Evolutionary conservation across 2,113 vertebrate genomes (phyloP).

Genomic region (Ictalurus punctatus): DNA sequence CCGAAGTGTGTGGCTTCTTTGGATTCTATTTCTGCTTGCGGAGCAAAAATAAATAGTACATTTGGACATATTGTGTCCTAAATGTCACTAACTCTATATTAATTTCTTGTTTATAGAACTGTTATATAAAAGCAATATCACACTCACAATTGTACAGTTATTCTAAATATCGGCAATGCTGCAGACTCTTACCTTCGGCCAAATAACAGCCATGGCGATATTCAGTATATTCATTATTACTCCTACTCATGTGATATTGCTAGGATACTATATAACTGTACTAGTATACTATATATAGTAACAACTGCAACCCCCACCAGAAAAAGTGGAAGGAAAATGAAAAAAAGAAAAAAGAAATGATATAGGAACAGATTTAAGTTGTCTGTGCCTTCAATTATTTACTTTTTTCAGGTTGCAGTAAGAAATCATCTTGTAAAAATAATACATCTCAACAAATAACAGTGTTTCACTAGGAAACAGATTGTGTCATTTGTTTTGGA

Average conservation of each 20-base stretch:
- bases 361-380: neutral
- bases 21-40: neutral
- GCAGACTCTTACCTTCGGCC: neutral
- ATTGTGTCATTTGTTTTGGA: constrained; percentile 22
- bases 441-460: constrained; percentile 2
- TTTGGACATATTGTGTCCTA: neutral
- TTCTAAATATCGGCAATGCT: neutral
- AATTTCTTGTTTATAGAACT: neutral
- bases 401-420: neutral
- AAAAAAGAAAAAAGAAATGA: neutral
- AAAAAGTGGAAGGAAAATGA: neutral
- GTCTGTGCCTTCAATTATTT: neutral
- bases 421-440: constrained; percentile 7
- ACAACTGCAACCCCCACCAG: neutral
- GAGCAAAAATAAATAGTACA: neutral
- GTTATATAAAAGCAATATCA: neutral
- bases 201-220: neutral
- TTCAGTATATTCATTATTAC: neutral
- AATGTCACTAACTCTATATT: neutral
- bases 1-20: neutral
- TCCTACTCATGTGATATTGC: neutral
- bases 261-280: neutral
- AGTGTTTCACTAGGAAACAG: neutral
- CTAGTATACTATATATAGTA: neutral
- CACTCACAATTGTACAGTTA: neutral